These are phyloP conservation scores for Gymnorhina tibicen DNA, from an alignment of 2,113 vertebrate species.

Conservation along the genomic window DNA sequence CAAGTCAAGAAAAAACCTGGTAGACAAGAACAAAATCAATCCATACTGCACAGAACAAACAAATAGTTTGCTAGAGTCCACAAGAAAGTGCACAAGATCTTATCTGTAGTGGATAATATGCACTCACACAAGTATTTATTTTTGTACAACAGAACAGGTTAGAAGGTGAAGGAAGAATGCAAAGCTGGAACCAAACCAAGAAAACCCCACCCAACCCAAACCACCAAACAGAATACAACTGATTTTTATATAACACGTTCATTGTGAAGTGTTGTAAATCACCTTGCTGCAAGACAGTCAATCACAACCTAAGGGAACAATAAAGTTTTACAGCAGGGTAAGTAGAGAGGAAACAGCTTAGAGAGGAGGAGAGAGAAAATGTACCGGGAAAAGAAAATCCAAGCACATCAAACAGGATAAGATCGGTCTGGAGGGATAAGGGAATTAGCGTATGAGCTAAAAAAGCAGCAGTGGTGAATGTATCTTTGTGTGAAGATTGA, in stretches of 20 bases:
- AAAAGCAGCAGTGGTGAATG: not conserved
- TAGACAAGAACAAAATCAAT: constrained; percentile 30
- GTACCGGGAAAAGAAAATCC: not conserved
- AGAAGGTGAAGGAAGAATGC: not conserved
- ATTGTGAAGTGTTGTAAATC: not conserved
- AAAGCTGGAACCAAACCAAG: not conserved
- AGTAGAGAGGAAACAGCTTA: not conserved
- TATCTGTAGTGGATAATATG: not conserved
- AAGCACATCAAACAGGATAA: not conserved
- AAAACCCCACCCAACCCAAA: not conserved
- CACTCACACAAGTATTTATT: not conserved
- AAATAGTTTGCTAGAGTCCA: not conserved
- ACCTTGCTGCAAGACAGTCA: not conserved
- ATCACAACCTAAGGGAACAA: not conserved
- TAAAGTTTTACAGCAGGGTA: not conserved
- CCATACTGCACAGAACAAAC: not conserved
- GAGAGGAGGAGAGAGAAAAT: not conserved
- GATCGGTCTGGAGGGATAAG: not conserved
- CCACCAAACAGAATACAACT: not conserved
- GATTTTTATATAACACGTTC: not conserved
- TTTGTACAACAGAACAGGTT: not conserved
- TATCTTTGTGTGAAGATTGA: not conserved
- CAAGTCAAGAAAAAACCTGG: constrained; percentile 1
- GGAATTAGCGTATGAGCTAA: not conserved
- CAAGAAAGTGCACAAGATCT: not conserved